Evolutionary conservation across 2,797 vertebrate species (phyloP).

Genomic region (Gymnothorax reevesii): DNA sequence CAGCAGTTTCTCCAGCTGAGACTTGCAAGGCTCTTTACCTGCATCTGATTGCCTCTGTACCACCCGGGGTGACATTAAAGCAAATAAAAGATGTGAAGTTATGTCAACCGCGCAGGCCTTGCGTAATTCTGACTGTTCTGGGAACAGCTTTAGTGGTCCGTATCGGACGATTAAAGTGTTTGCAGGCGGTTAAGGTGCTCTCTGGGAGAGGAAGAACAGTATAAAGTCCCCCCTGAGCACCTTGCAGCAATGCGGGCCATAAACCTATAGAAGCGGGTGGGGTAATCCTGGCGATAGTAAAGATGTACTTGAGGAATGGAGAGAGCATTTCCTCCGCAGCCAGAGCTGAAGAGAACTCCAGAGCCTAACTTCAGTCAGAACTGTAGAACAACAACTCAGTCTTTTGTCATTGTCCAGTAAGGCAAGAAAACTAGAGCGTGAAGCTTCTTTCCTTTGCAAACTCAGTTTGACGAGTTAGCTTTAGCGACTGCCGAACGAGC

Average conservation of each 20-base stretch:
- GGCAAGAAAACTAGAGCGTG: not conserved
- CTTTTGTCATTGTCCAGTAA: too few relatives aligned
- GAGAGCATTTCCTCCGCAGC: not conserved
- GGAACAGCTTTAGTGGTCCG: not conserved
- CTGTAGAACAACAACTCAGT: too few relatives aligned
- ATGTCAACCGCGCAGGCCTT: not conserved
- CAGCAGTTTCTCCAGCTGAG: not conserved
- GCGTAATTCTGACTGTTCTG: not conserved
- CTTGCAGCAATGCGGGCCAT: not conserved
- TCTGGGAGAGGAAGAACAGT: not conserved
- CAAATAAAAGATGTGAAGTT: not conserved
- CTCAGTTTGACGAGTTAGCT: not conserved
- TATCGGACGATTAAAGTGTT: not conserved
- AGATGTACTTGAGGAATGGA: not conserved
- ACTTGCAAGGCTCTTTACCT: not conserved
- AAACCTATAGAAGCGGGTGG: not conserved
- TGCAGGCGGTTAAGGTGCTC: not conserved
- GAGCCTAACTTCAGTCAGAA: too few relatives aligned
- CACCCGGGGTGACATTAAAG: not conserved
- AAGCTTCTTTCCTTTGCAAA: not conserved
- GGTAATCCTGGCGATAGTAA: not conserved
- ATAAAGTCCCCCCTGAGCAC: not conserved
- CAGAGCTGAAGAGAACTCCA: too few relatives aligned
- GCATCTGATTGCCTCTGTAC: not conserved
- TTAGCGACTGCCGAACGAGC: too few relatives aligned